Evolutionary conservation across 2,888 invertebrate genomes (phyloP), one percentile per base, ranked within the genome.

Genomic region (Cremastinae sp.): DNA sequence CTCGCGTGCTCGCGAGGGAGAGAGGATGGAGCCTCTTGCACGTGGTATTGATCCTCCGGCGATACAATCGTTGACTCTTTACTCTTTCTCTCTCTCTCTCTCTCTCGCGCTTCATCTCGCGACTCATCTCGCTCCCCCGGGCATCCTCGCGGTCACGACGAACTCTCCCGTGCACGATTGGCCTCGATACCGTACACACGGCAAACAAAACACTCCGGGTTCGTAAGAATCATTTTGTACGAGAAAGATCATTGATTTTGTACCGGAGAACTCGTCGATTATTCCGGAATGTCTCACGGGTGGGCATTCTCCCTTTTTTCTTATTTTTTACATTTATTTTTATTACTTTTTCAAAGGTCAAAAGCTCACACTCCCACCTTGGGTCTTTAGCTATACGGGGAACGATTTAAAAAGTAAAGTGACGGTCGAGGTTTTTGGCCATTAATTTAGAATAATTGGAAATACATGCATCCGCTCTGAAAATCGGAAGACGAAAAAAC

Each of bases 1-100:
- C 71, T 66, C 79, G 71, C 64, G 72, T 53, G 61, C 69, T 16
- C 18, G 79, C 76, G 68, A 38, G 36, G 43, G 76, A 73, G 80
- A 78, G 80, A 76, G 80, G 76, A 78, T 69, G 64, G 75, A 76
- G 76, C 76, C 61, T 74, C 20, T 70, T 77, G 72, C 83, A 82
- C 83, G 81, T 82, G 82, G 78, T 82, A 82, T 82, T 82, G 82
- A 81, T 82, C 84, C 78, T 22, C 70, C 73, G 75, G 74, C 79
- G 69, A 71, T 74, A 74, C 38, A 71, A 72, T 76, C 76, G 64
- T 41, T 64, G 68, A 41, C 51, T 56, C 20, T 41, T 47, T 54
- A 28, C 47, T 71, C 28, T 74, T 62, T 78, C 78, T 75, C 79
- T 74, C 78, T 79, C 75, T 74, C 16, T 58, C 16, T 47, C 68